Base-by-base conservation (phyloP, 2,113 vertebrate species). In the Pholis gunnellus region DNA sequence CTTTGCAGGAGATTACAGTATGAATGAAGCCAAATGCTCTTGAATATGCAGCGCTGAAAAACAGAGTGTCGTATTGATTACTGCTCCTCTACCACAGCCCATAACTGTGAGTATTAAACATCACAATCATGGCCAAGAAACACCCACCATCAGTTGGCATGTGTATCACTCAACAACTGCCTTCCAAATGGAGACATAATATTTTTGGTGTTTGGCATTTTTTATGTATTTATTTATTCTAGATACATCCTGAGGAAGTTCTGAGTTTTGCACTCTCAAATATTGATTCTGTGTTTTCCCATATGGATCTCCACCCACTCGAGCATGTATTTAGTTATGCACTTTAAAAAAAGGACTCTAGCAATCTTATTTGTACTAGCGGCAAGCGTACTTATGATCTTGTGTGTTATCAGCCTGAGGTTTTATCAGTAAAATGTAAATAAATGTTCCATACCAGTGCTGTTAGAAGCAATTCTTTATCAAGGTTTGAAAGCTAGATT, bases 241-340 rank as follows among this genome's bases (percentile, higher is more conserved):
- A 22, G 44, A 75, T 54, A 46, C n/a, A 63, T 82, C 68, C 63
- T 31, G 82, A 75, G 44, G 56, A 64, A 76, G 46, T 84, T 77
- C 54, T 69, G 78, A 65, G 57, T 79, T 81, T 82, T 87, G 68
- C 34, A 22, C 66, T 82, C 50, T 75, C 44, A 73, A 75, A 78
- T 90, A 91, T 87, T 78, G 81, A 91, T 91, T 87, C 50, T 59
- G 65, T 70, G 6, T 89, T 77, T 81, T 78, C 73, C 81, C 79
- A 71, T 72, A 59, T 67, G 81, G 60, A 18, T 54, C 6, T 50
- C 52, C 54, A 57, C 87, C 87, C 84, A 87, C 87, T 44, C 31
- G 5, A 54, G 54, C 85, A 88, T 83, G 54, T 84, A 76, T 77
- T 83, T 64, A 75, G 38, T 69, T 59, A 68, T 72, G 73, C 36